Evolutionary conservation across 2,888 invertebrate species (phyloP).

Genomic region (Gandaritis pyraliata): DNA sequence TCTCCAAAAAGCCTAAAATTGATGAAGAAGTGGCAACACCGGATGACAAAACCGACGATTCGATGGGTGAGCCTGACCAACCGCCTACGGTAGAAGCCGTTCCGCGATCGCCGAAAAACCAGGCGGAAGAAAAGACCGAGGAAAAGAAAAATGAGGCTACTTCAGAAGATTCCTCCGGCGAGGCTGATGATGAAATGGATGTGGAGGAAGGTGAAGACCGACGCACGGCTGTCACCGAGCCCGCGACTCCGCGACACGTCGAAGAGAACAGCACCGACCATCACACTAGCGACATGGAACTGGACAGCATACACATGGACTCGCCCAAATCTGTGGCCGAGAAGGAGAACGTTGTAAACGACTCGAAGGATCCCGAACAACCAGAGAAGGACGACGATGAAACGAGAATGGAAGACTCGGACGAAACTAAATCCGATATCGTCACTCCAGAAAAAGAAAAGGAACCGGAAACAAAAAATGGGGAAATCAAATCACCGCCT

Average conservation of each 20-base stretch:
- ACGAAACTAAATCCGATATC: constrained; percentile 48
- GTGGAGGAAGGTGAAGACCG: constrained; percentile 83
- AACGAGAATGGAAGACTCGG: constrained; percentile 45
- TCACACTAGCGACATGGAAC: constrained; percentile 81
- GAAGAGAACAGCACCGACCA: constrained; percentile 78
- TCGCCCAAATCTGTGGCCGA: constrained; percentile 75
- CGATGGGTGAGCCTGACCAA: constrained; percentile 56
- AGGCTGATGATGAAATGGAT: constrained; percentile 88
- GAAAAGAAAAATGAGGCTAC: constrained; percentile 77
- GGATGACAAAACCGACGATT: constrained; percentile 63
- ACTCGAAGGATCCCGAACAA: constrained; percentile 57
- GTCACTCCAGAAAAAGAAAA: constrained; percentile 56
- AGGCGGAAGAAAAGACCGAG: constrained; percentile 55
- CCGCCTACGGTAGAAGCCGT: constrained; percentile 33
- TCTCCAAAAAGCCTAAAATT: constrained; percentile 66
- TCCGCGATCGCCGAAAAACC: constrained; percentile 49
- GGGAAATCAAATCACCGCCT: constrained; percentile 63
- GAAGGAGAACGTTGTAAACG: constrained; percentile 71
- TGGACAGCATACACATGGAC: constrained; percentile 79
- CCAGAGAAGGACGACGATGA: constrained; percentile 52
- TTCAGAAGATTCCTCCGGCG: constrained; percentile 86
- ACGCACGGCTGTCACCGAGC: constrained; percentile 68
- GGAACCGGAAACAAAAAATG: constrained; percentile 57
- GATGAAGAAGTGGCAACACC: constrained; percentile 51
- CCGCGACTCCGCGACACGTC: constrained; percentile 63